A percentile compares a stretch with the other conserved stretches of the same genome.
phyloP scores from a whole-genome alignment of 2,888 invertebrate species.

The Stenurella melanura region DNA sequence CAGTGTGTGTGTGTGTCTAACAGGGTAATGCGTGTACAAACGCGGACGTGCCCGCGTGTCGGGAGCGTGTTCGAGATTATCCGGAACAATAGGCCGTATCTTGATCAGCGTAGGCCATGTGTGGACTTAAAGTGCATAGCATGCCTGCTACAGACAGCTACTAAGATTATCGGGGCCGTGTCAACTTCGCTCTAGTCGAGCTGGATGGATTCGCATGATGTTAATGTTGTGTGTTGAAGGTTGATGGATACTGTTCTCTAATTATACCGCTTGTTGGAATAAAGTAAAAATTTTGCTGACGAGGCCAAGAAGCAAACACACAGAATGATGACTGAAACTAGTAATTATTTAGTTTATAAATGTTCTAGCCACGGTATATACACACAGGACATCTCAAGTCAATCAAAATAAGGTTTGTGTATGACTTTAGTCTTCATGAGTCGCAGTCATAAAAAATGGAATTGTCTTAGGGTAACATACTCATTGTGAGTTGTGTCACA shows the following conservation, averaged over 20 bases:
- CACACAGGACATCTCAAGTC: no score
- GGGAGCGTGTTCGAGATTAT: constrained; percentile 71
- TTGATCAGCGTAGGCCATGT: constrained; percentile 66
- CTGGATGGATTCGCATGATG: constrained; percentile 29
- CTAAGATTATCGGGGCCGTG: constrained; percentile 47
- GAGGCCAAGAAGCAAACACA: no score
- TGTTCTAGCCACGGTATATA: no score
- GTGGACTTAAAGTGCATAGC: constrained; percentile 48
- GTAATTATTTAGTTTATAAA: no score
- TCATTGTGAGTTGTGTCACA: no score
- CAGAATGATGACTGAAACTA: no score
- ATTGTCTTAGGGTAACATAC: no score
- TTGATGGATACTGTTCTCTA: constrained; percentile 8
- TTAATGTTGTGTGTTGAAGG: constrained; percentile 13
- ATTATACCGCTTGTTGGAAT: neutral
- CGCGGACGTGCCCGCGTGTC: constrained; percentile 51
- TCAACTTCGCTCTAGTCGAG: constrained; percentile 1
- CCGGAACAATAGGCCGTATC: constrained; percentile 68
- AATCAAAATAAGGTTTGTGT: no score
- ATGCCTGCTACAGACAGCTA: constrained; percentile 55
- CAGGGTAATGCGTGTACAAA: constrained; percentile 57
- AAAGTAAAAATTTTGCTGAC: neutral
- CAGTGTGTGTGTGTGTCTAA: constrained; percentile 51
- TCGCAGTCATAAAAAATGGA: no score
- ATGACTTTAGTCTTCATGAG: no score